A percentile compares a stretch with the other conserved stretches of the same genome.
Evolutionary conservation across 2,797 vertebrate genomes (phyloP).

Genomic region (Setipinna tenuifilis): DNA sequence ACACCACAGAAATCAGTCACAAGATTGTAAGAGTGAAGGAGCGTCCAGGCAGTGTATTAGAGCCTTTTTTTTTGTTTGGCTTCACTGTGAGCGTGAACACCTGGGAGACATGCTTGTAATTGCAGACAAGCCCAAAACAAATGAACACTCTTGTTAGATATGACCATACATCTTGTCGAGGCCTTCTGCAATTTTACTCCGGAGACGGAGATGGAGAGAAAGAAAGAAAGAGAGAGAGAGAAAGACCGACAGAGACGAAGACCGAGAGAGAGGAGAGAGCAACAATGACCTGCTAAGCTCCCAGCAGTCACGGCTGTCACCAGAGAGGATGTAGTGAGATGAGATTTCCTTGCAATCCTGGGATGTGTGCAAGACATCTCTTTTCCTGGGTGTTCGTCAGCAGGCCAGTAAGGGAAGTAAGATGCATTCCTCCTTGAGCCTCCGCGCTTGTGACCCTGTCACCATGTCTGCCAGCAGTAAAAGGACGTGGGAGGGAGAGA

Average conservation of each 20-base stretch:
- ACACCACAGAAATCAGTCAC: not conserved
- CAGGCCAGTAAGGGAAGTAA: no score
- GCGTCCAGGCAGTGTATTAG: not conserved
- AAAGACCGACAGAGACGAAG: not conserved
- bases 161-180: not conserved
- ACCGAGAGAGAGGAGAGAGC: not conserved
- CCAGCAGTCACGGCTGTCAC: not conserved
- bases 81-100: not conserved
- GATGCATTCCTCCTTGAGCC: not conserved
- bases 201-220: no score
- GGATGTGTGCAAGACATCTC: not conserved
- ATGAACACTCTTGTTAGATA: not conserved
- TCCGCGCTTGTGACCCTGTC: not conserved
- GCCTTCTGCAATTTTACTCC: not conserved
- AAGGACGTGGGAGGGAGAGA: not conserved
- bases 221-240: not conserved
- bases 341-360: not conserved
- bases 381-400: not conserved
- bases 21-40: not conserved
- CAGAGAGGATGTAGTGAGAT: conserved; percentile 6
- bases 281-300: not conserved
- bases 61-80: not conserved
- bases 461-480: not conserved
- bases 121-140: not conserved
- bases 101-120: not conserved